Percentiles rank a stretch among this genome's conserved stretches.
Conservation (phyloP, 2,888 invertebrate species). For the Apodemia mormo region DNA sequence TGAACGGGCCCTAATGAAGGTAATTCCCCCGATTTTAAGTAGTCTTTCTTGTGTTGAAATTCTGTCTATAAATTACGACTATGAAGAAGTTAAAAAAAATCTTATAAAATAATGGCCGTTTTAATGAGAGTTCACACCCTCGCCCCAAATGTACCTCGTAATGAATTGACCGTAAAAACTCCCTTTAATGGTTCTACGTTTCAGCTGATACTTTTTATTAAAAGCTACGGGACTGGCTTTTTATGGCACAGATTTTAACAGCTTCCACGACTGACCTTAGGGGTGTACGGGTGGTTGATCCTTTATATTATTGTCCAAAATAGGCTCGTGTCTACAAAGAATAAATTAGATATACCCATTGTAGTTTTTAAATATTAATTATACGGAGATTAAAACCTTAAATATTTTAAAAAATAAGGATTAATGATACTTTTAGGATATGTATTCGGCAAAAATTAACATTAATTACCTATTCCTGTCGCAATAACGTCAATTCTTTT, state of each 20-base stretch:
- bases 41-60: not conserved
- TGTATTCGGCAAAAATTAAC: too few species aligned
- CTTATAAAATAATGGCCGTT: slow-evolving; percentile 7
- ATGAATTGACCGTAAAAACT: slow-evolving; percentile 16
- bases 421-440: too few species aligned
- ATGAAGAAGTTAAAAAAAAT: not conserved
- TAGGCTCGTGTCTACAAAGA: too few species aligned
- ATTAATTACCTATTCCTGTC: too few species aligned
- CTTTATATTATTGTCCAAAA: not conserved
- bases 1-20: not conserved
- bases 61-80: not conserved
- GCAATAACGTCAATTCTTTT: too few species aligned
- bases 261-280: not conserved
- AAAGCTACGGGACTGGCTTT: not conserved
- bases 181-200: slow-evolving; percentile 1
- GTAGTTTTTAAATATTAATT: too few species aligned
- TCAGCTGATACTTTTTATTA: slow-evolving; percentile 13
- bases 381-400: too few species aligned
- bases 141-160: not conserved
- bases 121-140: slow-evolving; percentile 13
- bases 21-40: not conserved
- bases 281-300: not conserved
- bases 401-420: too few species aligned
- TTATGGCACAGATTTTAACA: not conserved
- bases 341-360: too few species aligned